phyloP scores from a whole-genome alignment of 2,113 vertebrate genomes.

The Myanophis thanlyinensis region DNA sequence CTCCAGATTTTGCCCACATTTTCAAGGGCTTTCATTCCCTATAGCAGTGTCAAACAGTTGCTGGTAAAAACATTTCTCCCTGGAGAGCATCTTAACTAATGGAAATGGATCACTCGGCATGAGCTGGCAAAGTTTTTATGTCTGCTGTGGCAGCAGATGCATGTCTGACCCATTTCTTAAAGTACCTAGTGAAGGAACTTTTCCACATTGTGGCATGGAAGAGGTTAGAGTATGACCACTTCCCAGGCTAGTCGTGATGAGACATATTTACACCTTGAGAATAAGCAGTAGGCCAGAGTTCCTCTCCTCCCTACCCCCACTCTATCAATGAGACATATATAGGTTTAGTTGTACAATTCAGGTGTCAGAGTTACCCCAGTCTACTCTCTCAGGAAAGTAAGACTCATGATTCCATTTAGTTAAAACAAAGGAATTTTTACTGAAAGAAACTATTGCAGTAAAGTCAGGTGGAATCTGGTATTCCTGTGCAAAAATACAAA shows the following conservation, averaged over 20 bases:
- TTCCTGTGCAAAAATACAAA: no score
- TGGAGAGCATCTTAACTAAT: slow-evolving; percentile 1
- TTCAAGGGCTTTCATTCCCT: slow-evolving; percentile 32
- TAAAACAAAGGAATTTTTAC: no score
- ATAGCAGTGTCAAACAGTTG: slow-evolving; percentile 26
- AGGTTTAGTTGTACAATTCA: neutral
- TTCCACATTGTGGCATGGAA: neutral
- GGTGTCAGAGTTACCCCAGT: no score
- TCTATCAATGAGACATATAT: neutral
- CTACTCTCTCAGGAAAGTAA: no score
- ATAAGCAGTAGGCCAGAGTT: neutral
- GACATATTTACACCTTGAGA: neutral
- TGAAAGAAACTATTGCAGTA: no score
- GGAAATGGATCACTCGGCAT: slow-evolving; percentile 12
- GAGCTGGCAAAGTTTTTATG: slow-evolving; percentile 11
- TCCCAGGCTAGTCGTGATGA: no score
- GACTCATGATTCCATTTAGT: no score
- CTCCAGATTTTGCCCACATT: neutral
- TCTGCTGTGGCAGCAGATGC: neutral
- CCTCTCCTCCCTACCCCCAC: neutral
- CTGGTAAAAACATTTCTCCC: neutral
- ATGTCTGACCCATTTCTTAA: neutral
- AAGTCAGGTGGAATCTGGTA: no score
- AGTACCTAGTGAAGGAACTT: neutral
- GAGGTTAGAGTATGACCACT: neutral